These are phyloP conservation scores for Peromyscus eremicus DNA, from an alignment of 2,797 vertebrate species.

Conservation along the genomic window DNA sequence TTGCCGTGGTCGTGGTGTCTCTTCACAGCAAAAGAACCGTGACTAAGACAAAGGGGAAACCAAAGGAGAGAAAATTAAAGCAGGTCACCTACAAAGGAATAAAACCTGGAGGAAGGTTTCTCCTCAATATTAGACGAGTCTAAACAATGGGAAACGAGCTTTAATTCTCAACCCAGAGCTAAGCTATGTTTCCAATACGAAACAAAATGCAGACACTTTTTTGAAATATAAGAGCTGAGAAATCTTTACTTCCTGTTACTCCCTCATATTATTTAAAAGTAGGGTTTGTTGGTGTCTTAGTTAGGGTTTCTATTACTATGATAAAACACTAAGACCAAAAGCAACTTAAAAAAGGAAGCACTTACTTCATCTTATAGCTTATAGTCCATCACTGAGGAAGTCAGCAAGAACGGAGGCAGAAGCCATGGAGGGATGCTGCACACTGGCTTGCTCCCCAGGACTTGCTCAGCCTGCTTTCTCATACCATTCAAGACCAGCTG, in stretches of 20 bases:
- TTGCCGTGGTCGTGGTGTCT: not conserved
- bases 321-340: not conserved
- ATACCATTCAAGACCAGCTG: not conserved
- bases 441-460: not conserved
- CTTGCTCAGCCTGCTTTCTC: not conserved
- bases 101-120: conserved; percentile 40
- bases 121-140: not conserved
- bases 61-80: conserved; percentile 13
- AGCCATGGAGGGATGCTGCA: not conserved
- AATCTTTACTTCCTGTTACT: conserved; percentile 14
- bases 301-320: not conserved
- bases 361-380: not conserved
- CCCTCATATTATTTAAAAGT: conserved; percentile 27
- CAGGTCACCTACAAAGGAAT: conserved; percentile 44
- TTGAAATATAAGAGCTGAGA: not conserved
- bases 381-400: too few relatives aligned
- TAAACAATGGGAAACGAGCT: not conserved
- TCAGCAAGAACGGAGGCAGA: not conserved
- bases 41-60: not conserved
- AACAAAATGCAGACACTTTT: conserved; percentile 13
- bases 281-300: not conserved
- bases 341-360: not conserved
- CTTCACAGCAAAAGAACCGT: not conserved
- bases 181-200: conserved; percentile 1
- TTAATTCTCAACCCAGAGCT: not conserved